Evolutionary conservation across 2,113 vertebrate species (phyloP).

Genomic region (Tragelaphus buxtoni): DNA sequence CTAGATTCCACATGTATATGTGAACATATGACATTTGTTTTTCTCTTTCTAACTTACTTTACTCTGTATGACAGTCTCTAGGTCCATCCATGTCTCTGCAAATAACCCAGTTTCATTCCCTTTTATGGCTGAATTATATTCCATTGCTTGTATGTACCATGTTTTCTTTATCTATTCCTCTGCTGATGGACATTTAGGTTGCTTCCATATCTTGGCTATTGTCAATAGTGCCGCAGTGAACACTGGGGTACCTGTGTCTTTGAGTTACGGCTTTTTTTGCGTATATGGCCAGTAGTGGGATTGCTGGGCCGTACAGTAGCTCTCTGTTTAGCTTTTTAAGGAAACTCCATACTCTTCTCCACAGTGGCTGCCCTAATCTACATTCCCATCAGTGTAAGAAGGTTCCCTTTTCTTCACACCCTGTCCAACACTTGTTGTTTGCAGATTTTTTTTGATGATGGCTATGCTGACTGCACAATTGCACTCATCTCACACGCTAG

Average conservation of each 20-base stretch:
- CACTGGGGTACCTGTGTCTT: not conserved
- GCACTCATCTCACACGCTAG: no score
- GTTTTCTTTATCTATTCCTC: not conserved
- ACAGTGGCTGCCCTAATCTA: not conserved
- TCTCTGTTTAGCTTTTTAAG: not conserved
- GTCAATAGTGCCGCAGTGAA: not conserved
- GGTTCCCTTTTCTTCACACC: not conserved
- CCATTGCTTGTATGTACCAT: not conserved
- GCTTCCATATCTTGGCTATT: not conserved
- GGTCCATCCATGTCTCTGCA: not conserved
- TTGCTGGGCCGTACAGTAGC: not conserved
- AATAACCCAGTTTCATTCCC: not conserved
- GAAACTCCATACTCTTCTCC: not conserved
- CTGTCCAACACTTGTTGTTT: not conserved
- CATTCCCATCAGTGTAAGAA: not conserved
- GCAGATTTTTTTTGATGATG: not conserved
- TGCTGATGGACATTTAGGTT: not conserved
- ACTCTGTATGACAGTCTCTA: not conserved
- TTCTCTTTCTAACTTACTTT: not conserved
- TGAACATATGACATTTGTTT: not conserved
- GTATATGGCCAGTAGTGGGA: not conserved
- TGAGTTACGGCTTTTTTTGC: not conserved
- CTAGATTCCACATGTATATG: not conserved
- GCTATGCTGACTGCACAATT: not conserved
- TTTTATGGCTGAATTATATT: not conserved